Evolutionary conservation across 1,140 invertebrate species (phyloP), one percentile per base, ranked within the genome.

Genomic region (Triops cancriformis): DNA sequence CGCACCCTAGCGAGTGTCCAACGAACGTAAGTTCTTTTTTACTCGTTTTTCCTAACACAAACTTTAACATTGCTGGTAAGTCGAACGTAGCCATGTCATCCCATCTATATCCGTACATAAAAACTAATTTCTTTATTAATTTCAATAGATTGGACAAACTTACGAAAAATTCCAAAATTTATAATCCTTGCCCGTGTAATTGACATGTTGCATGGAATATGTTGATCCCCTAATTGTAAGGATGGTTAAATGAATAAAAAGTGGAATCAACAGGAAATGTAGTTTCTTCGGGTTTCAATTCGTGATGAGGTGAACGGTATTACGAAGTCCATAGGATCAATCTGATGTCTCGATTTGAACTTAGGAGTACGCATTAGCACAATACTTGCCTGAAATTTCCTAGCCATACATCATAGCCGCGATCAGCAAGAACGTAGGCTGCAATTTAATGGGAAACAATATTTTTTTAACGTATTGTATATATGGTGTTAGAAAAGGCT

Each of bases 391-490:
- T 80, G n/a, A 81, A 82, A 81, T 91, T 91, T 5, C 87, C 87
- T 76, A 90, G 77, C 89, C 89, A 91, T 23, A 94, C 89, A 83
- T 94, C 93, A 79, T 89, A 92, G 1, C 92, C 91, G 1, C 86
- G 87, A 81, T 94, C 91, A 1, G 90, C 90, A 77, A 94, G 83
- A 42, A 89, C 84, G 80, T 89, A 91, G 5, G 82, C 84, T 85
- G 14, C 51, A 0, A 64, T 4, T 0, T 14, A 64, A 64, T 10
- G 14, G 1, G 14, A 3, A 64, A 4, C 43, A 45, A 11, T 45
- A 10, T 45, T 1, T 2, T 45, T 45, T 45, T 7, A 12, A 45
- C 43, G 11, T 3, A 18, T 45, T 45, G 11, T n/a, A n/a, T n/a
- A n/a, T 1, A 45, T 18, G 4, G 5, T 45, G 4, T 43, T 51